phyloP scores from a whole-genome alignment of 1,140 invertebrate genomes.

The Wiebesia pumilae region DNA sequence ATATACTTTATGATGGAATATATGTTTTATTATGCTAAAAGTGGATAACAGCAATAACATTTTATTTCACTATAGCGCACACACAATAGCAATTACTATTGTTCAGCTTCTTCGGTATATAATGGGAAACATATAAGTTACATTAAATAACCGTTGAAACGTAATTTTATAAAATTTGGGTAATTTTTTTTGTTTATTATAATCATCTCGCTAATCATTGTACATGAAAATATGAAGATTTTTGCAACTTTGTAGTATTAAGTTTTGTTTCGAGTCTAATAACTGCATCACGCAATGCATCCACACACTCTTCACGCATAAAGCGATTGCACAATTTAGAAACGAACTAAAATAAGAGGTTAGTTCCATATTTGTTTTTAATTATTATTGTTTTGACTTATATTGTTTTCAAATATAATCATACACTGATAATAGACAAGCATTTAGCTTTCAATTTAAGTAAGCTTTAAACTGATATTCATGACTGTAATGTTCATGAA shows the following conservation, averaged over 20 bases:
- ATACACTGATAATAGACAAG: not conserved
- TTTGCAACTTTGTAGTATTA: not conserved
- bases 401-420: too few relatives aligned
- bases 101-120: not conserved
- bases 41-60: not conserved
- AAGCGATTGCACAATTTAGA: not conserved
- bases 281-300: not conserved
- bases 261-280: not conserved
- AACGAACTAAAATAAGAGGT: not conserved
- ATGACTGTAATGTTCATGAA: too few relatives aligned
- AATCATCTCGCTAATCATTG: not conserved
- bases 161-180: not conserved
- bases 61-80: not conserved
- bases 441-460: not conserved
- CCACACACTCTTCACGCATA: not conserved
- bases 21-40: constrained; percentile 17
- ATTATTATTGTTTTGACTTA: too few relatives aligned
- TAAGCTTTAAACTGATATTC: too few relatives aligned
- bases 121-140: not conserved
- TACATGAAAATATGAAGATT: not conserved
- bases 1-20: not conserved
- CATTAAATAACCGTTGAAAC: not conserved
- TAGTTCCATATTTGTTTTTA: not conserved
- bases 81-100: not conserved
- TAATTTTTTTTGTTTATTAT: not conserved